Conservation (phyloP, 2,888 invertebrate genomes). For the Acanthosepion lycidas region DNA sequence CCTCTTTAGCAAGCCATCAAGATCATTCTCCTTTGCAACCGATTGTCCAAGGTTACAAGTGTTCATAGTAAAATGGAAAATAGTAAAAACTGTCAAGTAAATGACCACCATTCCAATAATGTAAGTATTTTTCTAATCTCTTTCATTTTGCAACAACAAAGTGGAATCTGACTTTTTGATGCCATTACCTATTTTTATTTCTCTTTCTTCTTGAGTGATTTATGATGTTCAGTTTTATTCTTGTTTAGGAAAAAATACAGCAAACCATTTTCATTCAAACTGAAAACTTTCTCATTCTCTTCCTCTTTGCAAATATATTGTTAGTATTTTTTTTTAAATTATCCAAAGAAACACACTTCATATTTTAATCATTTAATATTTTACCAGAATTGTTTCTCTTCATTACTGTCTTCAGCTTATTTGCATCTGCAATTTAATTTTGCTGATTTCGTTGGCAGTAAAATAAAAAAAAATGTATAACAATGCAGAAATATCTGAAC, state of each 20-base stretch:
- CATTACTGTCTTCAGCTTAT: no score
- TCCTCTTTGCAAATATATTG: neutral
- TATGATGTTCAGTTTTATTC: neutral
- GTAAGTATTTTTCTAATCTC: neutral
- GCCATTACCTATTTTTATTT: neutral
- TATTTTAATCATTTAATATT: no score
- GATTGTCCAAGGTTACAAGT: conserved; percentile 69
- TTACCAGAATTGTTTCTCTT: no score
- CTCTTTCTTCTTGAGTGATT: neutral
- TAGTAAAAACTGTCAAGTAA: neutral
- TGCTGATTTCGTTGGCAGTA: no score
- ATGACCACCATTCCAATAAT: neutral
- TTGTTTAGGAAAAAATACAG: no score
- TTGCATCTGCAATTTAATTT: no score
- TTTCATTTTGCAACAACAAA: neutral
- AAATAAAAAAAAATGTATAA: no score
- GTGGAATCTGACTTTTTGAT: neutral
- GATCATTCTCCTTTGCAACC: conserved; percentile 75
- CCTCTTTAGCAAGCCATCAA: conserved; percentile 74
- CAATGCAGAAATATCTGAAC: no score
- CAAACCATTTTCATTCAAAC: neutral
- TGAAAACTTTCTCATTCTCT: neutral
- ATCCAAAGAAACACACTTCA: neutral
- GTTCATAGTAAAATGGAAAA: neutral
- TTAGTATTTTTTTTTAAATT: neutral